Evolutionary conservation across 2,797 vertebrate genomes (phyloP).

Genomic region (Pangasius larnaudii): DNA sequence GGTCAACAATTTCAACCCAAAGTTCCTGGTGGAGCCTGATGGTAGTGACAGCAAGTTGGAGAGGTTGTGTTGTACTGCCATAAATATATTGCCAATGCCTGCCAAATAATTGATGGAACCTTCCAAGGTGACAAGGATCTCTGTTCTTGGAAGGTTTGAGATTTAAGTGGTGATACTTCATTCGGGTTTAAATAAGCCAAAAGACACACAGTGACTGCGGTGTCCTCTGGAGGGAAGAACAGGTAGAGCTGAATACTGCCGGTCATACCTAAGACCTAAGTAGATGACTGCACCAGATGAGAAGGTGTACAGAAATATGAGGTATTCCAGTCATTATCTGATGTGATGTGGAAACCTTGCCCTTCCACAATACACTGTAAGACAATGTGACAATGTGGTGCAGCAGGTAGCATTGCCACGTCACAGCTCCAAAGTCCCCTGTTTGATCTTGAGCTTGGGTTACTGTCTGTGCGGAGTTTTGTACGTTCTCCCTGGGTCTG

Average conservation of each 20-base stretch:
- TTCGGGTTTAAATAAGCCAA: not conserved
- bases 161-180: not conserved
- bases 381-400: not conserved
- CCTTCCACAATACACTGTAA: no score
- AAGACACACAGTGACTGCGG: not conserved
- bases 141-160: not conserved
- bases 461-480: not conserved
- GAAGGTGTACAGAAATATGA: not conserved
- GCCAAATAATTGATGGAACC: not conserved
- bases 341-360: no score
- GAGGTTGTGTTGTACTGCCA: not conserved
- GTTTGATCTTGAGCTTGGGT: not conserved
- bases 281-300: not conserved
- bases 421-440: not conserved
- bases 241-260: not conserved
- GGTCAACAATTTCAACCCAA: not conserved
- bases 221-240: not conserved
- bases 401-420: not conserved
- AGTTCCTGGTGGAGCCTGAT: not conserved
- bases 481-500: not conserved
- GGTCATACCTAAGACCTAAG: not conserved
- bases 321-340: not conserved
- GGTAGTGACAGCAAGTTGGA: not conserved
- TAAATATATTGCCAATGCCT: not conserved
- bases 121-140: not conserved